Conservation (phyloP, 2,797 vertebrate genomes). For the Sebastes oblongus region DNA sequence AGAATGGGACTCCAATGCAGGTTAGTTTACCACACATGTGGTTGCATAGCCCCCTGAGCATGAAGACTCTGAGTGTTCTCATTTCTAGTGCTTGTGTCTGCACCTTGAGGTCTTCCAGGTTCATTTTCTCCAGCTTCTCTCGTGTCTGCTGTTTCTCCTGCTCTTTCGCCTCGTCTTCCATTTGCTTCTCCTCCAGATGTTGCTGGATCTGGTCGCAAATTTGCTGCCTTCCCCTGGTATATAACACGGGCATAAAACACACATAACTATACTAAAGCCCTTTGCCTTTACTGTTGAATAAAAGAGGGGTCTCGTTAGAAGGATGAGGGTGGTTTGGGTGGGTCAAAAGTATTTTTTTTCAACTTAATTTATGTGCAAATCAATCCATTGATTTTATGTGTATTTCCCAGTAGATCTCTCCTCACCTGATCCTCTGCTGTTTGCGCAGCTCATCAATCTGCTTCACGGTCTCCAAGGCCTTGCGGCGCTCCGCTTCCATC, state of each 20-base stretch:
- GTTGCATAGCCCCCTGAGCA: background rate
- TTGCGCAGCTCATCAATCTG: conserved; percentile 78
- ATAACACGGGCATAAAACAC: background rate
- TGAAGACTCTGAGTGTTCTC: background rate
- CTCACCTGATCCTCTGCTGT: conserved; percentile 83
- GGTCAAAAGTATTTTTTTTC: background rate
- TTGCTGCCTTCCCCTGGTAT: conserved; percentile 82
- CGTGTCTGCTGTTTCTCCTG: conserved; percentile 83
- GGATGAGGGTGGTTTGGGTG: background rate
- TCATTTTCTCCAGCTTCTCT: conserved; percentile 81
- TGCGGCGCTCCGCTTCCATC: conserved; percentile 88
- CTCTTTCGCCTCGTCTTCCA: conserved; percentile 81
- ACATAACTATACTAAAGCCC: background rate
- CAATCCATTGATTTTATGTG: background rate
- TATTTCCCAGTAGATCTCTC: background rate
- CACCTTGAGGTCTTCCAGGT: conserved; percentile 87
- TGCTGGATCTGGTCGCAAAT: conserved; percentile 86
- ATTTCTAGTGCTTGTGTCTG: background rate
- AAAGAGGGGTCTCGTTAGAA: background rate
- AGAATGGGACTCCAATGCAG: background rate
- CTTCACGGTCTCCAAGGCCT: conserved; percentile 80
- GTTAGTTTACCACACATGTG: background rate
- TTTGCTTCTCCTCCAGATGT: conserved; percentile 77
- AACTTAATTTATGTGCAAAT: background rate
- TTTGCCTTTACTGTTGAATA: background rate